phyloP scores from a whole-genome alignment of 2,113 vertebrate genomes.

The Manacus vitellinus region DNA sequence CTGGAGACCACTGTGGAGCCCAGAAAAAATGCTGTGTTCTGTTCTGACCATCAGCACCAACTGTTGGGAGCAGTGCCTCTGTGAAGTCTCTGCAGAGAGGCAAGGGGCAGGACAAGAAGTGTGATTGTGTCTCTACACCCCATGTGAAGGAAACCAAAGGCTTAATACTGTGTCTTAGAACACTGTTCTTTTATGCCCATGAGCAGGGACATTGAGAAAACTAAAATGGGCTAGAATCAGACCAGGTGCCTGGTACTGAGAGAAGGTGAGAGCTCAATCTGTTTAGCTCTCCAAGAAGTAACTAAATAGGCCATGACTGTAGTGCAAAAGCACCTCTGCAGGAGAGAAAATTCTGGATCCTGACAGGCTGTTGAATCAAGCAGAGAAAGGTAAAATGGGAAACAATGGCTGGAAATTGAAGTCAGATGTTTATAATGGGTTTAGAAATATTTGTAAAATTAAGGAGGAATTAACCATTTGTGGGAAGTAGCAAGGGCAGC shows the following conservation, averaged over 20 bases:
- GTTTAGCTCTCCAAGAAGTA: neutral
- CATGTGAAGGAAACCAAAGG: neutral
- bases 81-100: neutral
- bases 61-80: neutral
- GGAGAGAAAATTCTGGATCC: neutral
- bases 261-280: neutral
- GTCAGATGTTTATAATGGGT: neutral
- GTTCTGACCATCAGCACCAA: neutral
- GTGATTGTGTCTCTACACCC: neutral
- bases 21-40: neutral
- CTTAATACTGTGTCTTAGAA: neutral
- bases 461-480: neutral
- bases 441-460: neutral
- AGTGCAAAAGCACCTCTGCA: neutral
- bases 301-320: neutral
- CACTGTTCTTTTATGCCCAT: neutral
- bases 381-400: neutral
- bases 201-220: neutral
- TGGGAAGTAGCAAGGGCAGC: neutral
- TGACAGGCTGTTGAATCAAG: neutral
- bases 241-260: neutral
- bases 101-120: neutral
- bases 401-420: neutral
- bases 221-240: neutral
- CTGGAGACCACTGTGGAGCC: fast-evolving